Base-by-base conservation (phyloP, 2,888 invertebrate genomes). In the Hirtodrosophila cameraria region DNA sequence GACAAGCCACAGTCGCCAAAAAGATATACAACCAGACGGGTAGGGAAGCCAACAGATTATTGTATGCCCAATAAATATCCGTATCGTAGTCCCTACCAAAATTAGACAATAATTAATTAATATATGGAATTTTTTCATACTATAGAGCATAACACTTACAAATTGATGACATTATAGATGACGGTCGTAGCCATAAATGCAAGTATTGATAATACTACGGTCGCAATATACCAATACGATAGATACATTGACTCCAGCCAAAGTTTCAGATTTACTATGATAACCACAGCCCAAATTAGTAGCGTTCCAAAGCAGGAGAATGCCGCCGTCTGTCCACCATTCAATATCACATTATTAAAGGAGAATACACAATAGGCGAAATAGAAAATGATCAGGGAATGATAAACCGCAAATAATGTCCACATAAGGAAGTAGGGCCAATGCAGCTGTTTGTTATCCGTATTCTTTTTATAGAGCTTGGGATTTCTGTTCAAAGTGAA, bases 381-480 rank as follows among this genome's bases (percentile, higher is more conserved):
- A 66, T 92, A 92, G 88, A 93, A 95, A 27, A 94, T 92, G n/a
- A 94, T 89, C 3, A 92, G 58, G 0, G 94, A 92, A 83, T 96
- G 95, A 91, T 94, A 95, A 0, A 93, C 65, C 2, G 93, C 94
- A 67, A 92, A 87, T 8, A 91, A 1, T 12, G 92, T 91, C 95
- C 96, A 96, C 43, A 91, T 90, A 0, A 92, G 43, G 88, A 96
- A 96, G 63, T 93, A 92, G 0, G 84, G 80, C 92, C 93, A 92
- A 0, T 94, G 92, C 88, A 96, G 92, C 31, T 94, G 91, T 52
- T 92, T 92, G 91, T 96, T 96, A 59, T 91, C 91, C 2, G 88
- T 91, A 59, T 94, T 93, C 46, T 92, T 92, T 81, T 92, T 92
- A 88, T 97, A 97, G 1, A 96, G 89, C 8, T 92, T 91, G 0